phyloP scores from a whole-genome alignment of 2,797 vertebrate genomes.

The Gymnodraco acuticeps region DNA sequence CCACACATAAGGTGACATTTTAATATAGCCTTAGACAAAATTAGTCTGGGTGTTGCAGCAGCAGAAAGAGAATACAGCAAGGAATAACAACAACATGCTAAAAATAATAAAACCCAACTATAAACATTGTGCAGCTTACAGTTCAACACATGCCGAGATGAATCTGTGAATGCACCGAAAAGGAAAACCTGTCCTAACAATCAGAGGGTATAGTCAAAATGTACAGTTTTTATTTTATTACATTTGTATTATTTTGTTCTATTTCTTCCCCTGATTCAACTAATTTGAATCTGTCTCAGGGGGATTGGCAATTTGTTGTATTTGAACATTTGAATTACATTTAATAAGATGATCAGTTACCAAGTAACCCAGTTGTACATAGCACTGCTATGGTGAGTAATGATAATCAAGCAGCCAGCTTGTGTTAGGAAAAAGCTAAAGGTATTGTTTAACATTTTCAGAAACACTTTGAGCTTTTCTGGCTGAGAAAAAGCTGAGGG shows the following conservation, averaged over 20 bases:
- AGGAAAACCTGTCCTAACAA: constrained; percentile 18
- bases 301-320: background rate
- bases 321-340: constrained; percentile 10
- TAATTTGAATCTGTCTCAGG: background rate
- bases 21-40: constrained; percentile 34
- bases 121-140: constrained; percentile 47
- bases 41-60: constrained; percentile 16
- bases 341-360: constrained; percentile 1
- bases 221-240: constrained; percentile 26
- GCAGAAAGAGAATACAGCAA: constrained; percentile 33
- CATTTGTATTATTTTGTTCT: background rate
- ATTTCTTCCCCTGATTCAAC: background rate
- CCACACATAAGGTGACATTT: background rate
- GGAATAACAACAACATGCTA: constrained; percentile 42
- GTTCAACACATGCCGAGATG: constrained; percentile 43
- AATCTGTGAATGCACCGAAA: constrained; percentile 46
- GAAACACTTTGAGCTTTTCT: constrained; percentile 5
- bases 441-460: background rate
- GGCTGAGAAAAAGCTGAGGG: background rate
- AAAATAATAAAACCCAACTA: constrained; percentile 53
- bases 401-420: constrained; percentile 1
- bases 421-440: background rate
- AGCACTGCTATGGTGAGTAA: background rate
- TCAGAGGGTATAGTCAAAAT: constrained; percentile 25
- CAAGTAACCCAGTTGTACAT: background rate